Evolutionary conservation across 2,797 vertebrate genomes (phyloP).

Genomic region (Chaunax sp.): DNA sequence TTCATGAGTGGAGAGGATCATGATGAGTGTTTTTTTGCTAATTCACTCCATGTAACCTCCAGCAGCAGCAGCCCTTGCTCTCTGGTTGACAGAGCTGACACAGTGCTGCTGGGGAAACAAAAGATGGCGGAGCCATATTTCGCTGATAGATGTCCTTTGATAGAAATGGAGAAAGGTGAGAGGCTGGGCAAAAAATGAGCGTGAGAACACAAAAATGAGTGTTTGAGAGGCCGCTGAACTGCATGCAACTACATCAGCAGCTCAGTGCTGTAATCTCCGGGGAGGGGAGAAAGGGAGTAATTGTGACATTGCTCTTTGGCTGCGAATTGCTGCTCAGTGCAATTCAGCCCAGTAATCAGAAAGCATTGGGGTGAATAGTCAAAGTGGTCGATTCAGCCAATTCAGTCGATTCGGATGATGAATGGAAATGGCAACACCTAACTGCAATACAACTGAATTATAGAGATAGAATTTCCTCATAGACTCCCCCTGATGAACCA

Average conservation of each 20-base stretch:
- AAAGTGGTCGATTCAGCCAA: slow-evolving; percentile 50
- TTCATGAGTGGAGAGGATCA: slow-evolving; percentile 18
- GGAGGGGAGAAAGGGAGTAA: slow-evolving; percentile 56
- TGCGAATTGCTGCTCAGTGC: slow-evolving; percentile 61
- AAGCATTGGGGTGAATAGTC: slow-evolving; percentile 57
- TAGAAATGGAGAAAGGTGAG: slow-evolving; percentile 75
- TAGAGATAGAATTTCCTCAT: slow-evolving; percentile 15
- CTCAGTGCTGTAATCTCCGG: slow-evolving; percentile 67
- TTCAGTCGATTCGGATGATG: slow-evolving; percentile 50
- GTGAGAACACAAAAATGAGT: slow-evolving; percentile 74
- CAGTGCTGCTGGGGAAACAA: slow-evolving; percentile 71
- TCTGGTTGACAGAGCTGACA: slow-evolving; percentile 63
- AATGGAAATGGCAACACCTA: slow-evolving; percentile 49
- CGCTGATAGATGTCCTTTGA: slow-evolving; percentile 81
- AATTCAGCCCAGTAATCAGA: slow-evolving; percentile 69
- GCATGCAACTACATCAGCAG: slow-evolving; percentile 74
- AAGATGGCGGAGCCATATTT: slow-evolving; percentile 81
- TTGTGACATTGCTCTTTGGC: slow-evolving; percentile 77
- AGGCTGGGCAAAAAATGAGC: slow-evolving; percentile 65
- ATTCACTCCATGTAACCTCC: background rate
- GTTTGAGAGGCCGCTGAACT: slow-evolving; percentile 57
- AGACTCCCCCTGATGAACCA: background rate
- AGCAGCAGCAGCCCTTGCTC: slow-evolving; percentile 27
- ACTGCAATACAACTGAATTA: slow-evolving; percentile 20
- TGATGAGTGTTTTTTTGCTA: too few relatives aligned